Base-by-base conservation (phyloP, 1,140 invertebrate genomes). In the Latrodectus geometricus region DNA sequence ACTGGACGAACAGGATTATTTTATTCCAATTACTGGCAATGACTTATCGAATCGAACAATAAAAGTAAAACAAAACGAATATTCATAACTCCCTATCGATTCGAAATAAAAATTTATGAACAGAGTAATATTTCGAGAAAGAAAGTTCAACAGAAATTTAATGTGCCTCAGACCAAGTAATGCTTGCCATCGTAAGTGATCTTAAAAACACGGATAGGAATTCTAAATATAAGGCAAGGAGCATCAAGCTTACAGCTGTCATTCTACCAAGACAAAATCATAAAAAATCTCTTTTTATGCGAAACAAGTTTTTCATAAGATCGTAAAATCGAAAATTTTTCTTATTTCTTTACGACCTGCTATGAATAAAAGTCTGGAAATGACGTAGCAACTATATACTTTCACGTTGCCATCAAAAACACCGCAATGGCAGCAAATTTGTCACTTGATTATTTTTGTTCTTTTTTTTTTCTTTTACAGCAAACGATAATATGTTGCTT, bases 251-350 rank as follows among this genome's bases (percentile, higher is more conserved):
- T 61, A 61, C 54, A 61, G 54, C 54, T 61, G 54, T 61, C 54
- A 61, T 61, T 61, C 54, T 61, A 61, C 54, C 2, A 61, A 61
- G 54, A 61, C 54, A 61, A 17, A 61, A 61, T 61, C 54, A 17
- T 61, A 61, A 61, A 61, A 61, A 61, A 61, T 61, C 54, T 61
- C 54, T 61, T 61, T 61, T 61, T 61, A 61, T 61, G 54, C 54
- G 54, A 61, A 61, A 61, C 54, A 17, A 61, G 54, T 61, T 61
- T 61, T 61, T 61, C 54, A 61, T 61, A 61, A 61, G 54, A 61
- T 61, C 54, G 54, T 61, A 61, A 61, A 61, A 61, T 61, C 54
- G 54, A 17, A 61, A 61, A 14, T 61, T 61, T 61, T 61, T 61
- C 17, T 61, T 17, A 14, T 61, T 17, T 61, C 8, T 61, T 61